Base-by-base conservation (phyloP, 2,888 invertebrate genomes). In the Chironomus tentans region DNA sequence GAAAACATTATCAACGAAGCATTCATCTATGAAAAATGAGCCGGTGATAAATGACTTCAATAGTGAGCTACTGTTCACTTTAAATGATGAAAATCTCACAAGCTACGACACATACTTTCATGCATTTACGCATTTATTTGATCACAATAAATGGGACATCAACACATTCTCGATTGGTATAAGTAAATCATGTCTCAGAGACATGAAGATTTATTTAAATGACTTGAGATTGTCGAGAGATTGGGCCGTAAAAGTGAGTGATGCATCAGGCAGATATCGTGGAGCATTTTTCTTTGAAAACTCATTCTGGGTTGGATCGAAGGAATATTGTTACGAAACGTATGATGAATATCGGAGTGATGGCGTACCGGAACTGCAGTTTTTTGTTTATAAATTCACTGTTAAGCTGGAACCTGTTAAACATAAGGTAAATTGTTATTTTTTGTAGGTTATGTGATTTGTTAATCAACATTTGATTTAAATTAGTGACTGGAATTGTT, bases 301-400 rank as follows among this genome's bases (percentile, higher is more conserved):
- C 82, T 91, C 92, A 82, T 92, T 90, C 83, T 93, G 93, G 93
- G 83, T 92, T 80, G 93, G 93, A 3, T 92, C 92, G 70, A 86
- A 87, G 78, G 85, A 87, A 70, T 87, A 91, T 61, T 93, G 93
- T 81, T 81, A 84, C 24, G 93, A 93, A 81, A 85, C 84, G 2
- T 83, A 83, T 77, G 79, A 80, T 0, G 81, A 81, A 71, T 62
- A 79, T 68, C 77, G 56, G n/a, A 22, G 69, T 22, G 28, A 24
- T 79, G 81, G 38, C 4, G 28, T 15, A 6, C 71, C 71, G 15
- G 4, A 5, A n/a, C 15, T 76, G 15, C 68, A 76, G 28, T 76
- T 76, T 69, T 76, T 56, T 13, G 76, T 76, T 0, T 5, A 38
- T 21, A 71, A 38, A 50, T 24, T 71, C 13, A 10, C 15, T 0